A percentile compares a stretch with the other conserved stretches of the same genome.
These are phyloP conservation scores for Chalcosyrphus nemorum DNA, from an alignment of 2,888 invertebrate genomes.

Conservation along the genomic window DNA sequence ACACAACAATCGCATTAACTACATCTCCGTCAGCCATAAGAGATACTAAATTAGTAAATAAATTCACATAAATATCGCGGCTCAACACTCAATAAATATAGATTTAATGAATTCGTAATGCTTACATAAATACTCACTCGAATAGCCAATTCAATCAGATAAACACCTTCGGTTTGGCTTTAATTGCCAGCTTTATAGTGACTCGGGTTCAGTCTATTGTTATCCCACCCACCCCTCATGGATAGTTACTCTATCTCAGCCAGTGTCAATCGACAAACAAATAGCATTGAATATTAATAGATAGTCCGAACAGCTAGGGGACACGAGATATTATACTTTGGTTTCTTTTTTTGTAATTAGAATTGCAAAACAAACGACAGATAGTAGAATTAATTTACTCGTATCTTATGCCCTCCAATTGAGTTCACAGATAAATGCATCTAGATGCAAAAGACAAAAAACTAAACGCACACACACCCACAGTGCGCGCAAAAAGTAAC, in stretches of 20 bases:
- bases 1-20: slow-evolving; percentile 55
- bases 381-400: slow-evolving; percentile 71
- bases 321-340: slow-evolving; percentile 37
- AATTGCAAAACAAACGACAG: slow-evolving; percentile 72
- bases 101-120: slow-evolving; percentile 61
- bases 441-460: too few relatives aligned
- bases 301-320: neutral
- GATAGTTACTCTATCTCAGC: slow-evolving; percentile 53
- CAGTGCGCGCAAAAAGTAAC: slow-evolving; percentile 20
- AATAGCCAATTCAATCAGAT: slow-evolving; percentile 69
- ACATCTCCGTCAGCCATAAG: slow-evolving; percentile 22
- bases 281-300: slow-evolving; percentile 71
- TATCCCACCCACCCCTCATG: slow-evolving; percentile 29
- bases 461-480: neutral
- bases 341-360: slow-evolving; percentile 70
- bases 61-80: slow-evolving; percentile 61
- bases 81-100: slow-evolving; percentile 67
- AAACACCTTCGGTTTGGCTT: slow-evolving; percentile 43
- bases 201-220: slow-evolving; percentile 21
- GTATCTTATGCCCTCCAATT: slow-evolving; percentile 67
- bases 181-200: slow-evolving; percentile 30
- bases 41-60: slow-evolving; percentile 67
- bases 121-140: slow-evolving; percentile 59
- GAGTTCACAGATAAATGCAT: slow-evolving; percentile 56
- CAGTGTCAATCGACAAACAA: slow-evolving; percentile 65